Evolutionary conservation across 2,888 invertebrate species (phyloP).

Genomic region (Sisyra terminalis): DNA sequence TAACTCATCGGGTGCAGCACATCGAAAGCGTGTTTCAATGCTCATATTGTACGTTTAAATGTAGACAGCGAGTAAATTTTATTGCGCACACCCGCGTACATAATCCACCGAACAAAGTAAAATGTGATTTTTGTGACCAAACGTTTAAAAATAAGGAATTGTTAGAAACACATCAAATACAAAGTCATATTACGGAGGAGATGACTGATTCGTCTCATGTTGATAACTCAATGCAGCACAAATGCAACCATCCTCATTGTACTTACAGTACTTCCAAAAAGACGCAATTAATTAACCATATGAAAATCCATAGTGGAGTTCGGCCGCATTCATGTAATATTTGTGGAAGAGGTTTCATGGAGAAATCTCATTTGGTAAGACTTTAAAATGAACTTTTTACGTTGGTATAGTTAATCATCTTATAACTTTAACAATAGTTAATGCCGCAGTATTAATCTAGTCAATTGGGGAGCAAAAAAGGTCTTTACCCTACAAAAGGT

Average conservation of each 20-base stretch:
- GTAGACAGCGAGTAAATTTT: constrained; percentile 38
- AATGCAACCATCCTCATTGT: constrained; percentile 42
- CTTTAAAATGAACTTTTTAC: not conserved
- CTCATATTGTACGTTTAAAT: constrained; percentile 37
- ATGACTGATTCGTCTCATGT: constrained; percentile 21
- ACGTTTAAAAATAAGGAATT: constrained; percentile 39
- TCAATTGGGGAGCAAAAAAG: too few relatives aligned
- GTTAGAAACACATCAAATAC: constrained; percentile 34
- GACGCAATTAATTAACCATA: constrained; percentile 44
- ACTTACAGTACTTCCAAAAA: constrained; percentile 45
- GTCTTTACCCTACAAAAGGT: too few relatives aligned
- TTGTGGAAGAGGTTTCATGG: constrained; percentile 46
- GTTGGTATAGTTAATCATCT: not conserved
- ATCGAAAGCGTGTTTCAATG: constrained; percentile 30
- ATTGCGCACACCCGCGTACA: constrained; percentile 40
- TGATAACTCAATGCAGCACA: constrained; percentile 20
- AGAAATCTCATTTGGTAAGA: constrained; percentile 39
- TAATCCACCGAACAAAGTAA: constrained; percentile 36
- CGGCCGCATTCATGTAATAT: constrained; percentile 35
- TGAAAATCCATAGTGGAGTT: constrained; percentile 40
- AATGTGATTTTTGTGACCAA: constrained; percentile 39
- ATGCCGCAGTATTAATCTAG: too few relatives aligned
- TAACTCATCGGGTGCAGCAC: constrained; percentile 42
- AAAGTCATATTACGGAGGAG: constrained; percentile 34
- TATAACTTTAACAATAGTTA: too few relatives aligned